Evolutionary conservation across 2,888 invertebrate genomes (phyloP), one percentile per base, ranked within the genome.

Genomic region (Hydraecia micacea): DNA sequence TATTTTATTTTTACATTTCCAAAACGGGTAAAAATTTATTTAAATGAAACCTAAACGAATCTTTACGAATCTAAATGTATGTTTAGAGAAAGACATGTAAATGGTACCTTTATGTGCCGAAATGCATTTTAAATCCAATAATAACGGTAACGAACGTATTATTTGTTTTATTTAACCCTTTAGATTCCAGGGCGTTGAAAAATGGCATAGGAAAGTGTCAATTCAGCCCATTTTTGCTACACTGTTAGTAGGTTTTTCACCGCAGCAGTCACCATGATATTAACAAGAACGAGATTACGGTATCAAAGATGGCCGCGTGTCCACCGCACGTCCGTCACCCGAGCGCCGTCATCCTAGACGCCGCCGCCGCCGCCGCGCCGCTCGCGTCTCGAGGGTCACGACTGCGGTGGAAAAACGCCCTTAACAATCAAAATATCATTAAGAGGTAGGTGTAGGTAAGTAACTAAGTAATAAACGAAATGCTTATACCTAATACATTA

Each of bases 91-190:
- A 94, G 91, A 94, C 92, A 91, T 93, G 91, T 93, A 81, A 86
- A 74, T 84, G 92, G 93, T 92, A 94, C 91, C 77, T 88, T 79
- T 88, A 88, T 87, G 94, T 94, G 89, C 93, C 90, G 92, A 90
- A 91, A 94, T 93, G 93, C 95, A 95, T 96, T 95, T 95, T 95
- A 93, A 95, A 94, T 95, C 92, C 91, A 94, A 92, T 94, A 94
- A 94, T 91, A 90, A 92, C 92, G 91, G 91, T 91, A 90, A 92
- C 74, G 85, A 87, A 74, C 74, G 60, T 81, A 73, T 69, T 4
- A n/a, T 72, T 90, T 87, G 90, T 93, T 93, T 94, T 88, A 91
- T 93, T 91, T 32, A 68, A 60, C 32, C 86, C 11, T 62, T 58
- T 0, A 8, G 18, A n/a, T 42, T 28, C 5, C 25, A 36, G 18